Evolutionary conservation across 2,797 vertebrate species (phyloP).

Genomic region (Lerista edwardsae): DNA sequence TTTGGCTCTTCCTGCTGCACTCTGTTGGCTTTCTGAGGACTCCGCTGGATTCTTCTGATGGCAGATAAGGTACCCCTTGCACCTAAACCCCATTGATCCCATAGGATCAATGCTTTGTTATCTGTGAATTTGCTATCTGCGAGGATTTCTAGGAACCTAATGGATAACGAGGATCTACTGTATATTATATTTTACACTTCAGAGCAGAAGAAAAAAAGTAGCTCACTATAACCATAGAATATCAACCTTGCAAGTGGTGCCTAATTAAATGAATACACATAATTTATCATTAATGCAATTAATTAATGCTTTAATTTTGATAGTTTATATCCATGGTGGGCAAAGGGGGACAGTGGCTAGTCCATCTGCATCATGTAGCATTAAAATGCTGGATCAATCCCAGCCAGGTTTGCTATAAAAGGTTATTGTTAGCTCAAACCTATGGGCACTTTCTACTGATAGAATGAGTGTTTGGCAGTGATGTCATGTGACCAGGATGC

Average conservation of each 20-base stretch:
- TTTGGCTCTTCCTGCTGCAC: too few species aligned
- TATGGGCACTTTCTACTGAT: too few species aligned
- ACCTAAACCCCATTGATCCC: too few species aligned
- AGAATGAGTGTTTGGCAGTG: too few species aligned
- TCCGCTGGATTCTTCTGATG: too few species aligned
- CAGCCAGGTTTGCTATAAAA: conserved; percentile 48
- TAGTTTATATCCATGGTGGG: neutral
- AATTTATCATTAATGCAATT: neutral
- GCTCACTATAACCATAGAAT: neutral
- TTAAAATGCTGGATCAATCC: conserved; percentile 46
- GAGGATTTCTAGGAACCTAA: too few species aligned
- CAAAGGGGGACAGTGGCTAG: neutral
- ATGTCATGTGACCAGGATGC: too few species aligned
- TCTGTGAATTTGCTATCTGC: too few species aligned
- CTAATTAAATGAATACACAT: conserved; percentile 4
- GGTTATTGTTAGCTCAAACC: neutral
- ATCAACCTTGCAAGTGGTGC: neutral
- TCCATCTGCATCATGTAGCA: conserved; percentile 34
- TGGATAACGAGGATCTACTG: too few species aligned
- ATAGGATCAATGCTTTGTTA: too few species aligned
- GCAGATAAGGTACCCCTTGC: too few species aligned
- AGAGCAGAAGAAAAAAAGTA: neutral
- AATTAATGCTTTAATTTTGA: neutral
- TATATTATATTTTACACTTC: neutral
- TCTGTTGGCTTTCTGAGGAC: too few species aligned